Percentiles rank a stretch among this genome's conserved stretches.
phyloP scores from a whole-genome alignment of 2,797 vertebrate species.

The Parotocinclus haroldoi region DNA sequence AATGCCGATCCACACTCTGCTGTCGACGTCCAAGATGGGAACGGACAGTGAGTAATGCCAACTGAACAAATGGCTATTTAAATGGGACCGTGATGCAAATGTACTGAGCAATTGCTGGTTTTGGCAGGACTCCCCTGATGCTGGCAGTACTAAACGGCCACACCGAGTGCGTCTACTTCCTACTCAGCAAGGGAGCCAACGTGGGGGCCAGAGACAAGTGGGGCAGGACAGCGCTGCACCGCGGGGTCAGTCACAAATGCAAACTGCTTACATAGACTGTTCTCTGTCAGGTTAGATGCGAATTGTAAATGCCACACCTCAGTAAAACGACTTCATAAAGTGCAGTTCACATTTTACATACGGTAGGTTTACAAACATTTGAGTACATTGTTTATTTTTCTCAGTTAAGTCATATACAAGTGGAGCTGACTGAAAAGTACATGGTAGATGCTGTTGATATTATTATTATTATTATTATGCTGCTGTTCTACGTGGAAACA shows the following conservation, averaged over 20 bases:
- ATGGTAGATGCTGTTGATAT: too few relatives aligned
- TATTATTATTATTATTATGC: too few relatives aligned
- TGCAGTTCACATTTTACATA: too few relatives aligned
- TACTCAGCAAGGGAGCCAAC: slow-evolving; percentile 89
- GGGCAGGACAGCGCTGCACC: slow-evolving; percentile 90
- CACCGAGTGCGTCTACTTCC: slow-evolving; percentile 87
- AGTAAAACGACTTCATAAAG: background rate
- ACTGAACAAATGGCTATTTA: background rate
- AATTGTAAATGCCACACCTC: background rate
- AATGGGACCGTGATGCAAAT: background rate
- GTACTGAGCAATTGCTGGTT: background rate
- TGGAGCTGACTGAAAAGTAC: too few relatives aligned
- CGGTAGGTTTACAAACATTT: too few relatives aligned
- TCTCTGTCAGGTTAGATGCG: background rate
- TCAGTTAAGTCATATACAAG: too few relatives aligned
- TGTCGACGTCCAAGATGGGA: slow-evolving; percentile 86
- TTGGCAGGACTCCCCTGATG: slow-evolving; percentile 88
- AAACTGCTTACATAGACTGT: background rate
- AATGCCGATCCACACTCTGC: slow-evolving; percentile 83
- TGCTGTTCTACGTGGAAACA: too few relatives aligned
- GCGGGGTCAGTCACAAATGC: slow-evolving; percentile 76
- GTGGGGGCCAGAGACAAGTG: slow-evolving; percentile 89
- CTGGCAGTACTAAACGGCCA: slow-evolving; percentile 91
- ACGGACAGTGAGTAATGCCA: slow-evolving; percentile 84
- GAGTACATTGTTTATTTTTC: too few relatives aligned